Base-by-base conservation (phyloP, 1,140 invertebrate genomes). In the Phymorhynchus buccinoides region DNA sequence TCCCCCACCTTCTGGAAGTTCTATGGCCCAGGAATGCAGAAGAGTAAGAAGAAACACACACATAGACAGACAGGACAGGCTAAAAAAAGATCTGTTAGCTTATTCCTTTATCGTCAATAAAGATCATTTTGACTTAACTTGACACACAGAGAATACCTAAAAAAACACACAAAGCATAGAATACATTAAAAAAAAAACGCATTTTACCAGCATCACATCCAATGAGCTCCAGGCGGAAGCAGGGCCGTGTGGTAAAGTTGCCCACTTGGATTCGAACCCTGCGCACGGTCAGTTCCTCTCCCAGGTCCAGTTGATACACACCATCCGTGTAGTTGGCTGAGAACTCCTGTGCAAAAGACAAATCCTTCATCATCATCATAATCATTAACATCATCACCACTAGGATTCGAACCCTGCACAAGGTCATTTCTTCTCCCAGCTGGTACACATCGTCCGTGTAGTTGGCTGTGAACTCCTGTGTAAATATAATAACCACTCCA, bases 171-270 rank as follows among this genome's bases (percentile, higher is more conserved):
- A n/a, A n/a, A n/a, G n/a, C n/a, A n/a, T n/a, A n/a, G n/a, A n/a
- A n/a, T n/a, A n/a, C n/a, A n/a, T n/a, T n/a, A n/a, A n/a, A n/a
- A n/a, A n/a, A n/a, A n/a, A n/a, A n/a, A n/a, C n/a, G n/a, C n/a
- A n/a, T n/a, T 78, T 56, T 83, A 83, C 83, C 48, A 35, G 32
- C 41, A 1, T 39, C 30, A 75, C 88, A 89, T 22, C 88, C 88
- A 7, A 84, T 16, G 66, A 89, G 42, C n/a, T 89, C 88, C 18
- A 88, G 30, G 80, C 88, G 84, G 32, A 89, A 85, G 32, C 88
- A 89, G 39, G 88, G 88, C 27, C 82, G 80, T 1, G 42, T 73
- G 27, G 84, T 88, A 68, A 84, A 89, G 56, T 85, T 86, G 16
- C 42, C 86, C 12, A 88, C 85, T 39, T 86, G 80, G 41, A 89